Evolutionary conservation across 2,113 vertebrate genomes (phyloP).

Genomic region (Neolamprologus ventralis): DNA sequence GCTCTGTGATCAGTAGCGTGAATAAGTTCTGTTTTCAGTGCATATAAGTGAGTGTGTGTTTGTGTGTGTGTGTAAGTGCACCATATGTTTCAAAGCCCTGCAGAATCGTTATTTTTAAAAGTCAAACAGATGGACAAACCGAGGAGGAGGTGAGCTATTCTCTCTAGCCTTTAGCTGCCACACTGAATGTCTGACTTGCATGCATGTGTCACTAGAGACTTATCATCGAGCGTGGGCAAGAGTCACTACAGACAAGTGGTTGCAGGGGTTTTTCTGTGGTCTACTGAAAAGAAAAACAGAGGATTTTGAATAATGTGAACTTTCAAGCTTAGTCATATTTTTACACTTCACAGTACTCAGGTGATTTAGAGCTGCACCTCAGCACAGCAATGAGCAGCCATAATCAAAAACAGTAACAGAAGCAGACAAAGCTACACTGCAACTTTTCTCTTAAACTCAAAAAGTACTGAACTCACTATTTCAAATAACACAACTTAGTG

Average conservation of each 20-base stretch:
- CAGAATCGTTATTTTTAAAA: slow-evolving; percentile 21
- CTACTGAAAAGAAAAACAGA: neutral
- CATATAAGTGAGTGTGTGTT: neutral
- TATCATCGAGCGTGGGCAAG: neutral
- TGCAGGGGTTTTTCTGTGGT: neutral
- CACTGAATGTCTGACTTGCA: slow-evolving; percentile 6
- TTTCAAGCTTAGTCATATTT: neutral
- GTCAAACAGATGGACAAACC: slow-evolving; percentile 41
- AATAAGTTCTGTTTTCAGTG: neutral
- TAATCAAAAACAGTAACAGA: neutral
- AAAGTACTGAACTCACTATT: neutral
- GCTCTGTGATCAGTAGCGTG: neutral
- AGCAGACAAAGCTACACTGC: neutral
- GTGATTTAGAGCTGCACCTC: neutral
- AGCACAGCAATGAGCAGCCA: neutral
- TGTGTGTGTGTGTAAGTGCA: neutral
- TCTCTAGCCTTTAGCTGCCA: neutral
- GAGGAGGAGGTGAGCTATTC: slow-evolving; percentile 8
- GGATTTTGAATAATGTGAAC: neutral
- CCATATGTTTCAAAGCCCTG: slow-evolving; percentile 42
- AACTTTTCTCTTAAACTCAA: neutral
- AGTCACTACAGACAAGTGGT: neutral
- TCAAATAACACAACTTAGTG: neutral
- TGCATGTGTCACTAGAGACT: neutral
- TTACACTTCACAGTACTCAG: neutral